Evolutionary conservation across 2,888 invertebrate genomes (phyloP), one percentile per base, ranked within the genome.

Genomic region (Papilio protenor): DNA sequence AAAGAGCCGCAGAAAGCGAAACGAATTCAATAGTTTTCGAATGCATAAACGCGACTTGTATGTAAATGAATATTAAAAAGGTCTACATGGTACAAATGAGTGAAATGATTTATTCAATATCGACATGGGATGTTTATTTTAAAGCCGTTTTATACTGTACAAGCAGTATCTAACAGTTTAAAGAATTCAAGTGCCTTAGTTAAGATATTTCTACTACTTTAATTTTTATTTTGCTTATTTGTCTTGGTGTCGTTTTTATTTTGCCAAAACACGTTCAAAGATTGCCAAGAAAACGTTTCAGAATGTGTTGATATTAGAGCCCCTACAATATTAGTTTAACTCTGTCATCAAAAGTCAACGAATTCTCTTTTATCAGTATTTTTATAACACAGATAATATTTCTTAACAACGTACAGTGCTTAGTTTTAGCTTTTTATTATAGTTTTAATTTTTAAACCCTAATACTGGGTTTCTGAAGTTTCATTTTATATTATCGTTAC

Each of bases 251-350:
- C 57, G 14, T 23, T 33, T 52, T 49, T 74, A 61, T 74, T 74
- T 61, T 49, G 64, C 49, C 74, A 74, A 64, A 49, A 49, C 61
- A 74, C 18, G 49, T 64, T 49, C 59, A 27, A 45, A 59, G 61
- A 61, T 45, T 73, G 61, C 73, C 47, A 73, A 73, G 73, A 61
- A 73, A 73, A 73, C 23, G 47, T 59, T 61, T 61, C 16, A 61
- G 47, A 64, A 71, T 23, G 49, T 71, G n/a, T 66, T 66, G 11
- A 40, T 40, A 40, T n/a, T n/a, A 33, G 40, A 66, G 10, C 18
- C 33, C 2, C 66, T 33, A 40, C 33, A n/a, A 66, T 52, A 55
- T 71, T 71, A 11, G 71, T 27, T 71, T 27, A 27, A 49, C 23
- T 71, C 70, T 71, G 16, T 16, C 64, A 33, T 64, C 14, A 61